phyloP scores from a whole-genome alignment of 2,888 invertebrate genomes.

The Rhamnusium bicolor region DNA sequence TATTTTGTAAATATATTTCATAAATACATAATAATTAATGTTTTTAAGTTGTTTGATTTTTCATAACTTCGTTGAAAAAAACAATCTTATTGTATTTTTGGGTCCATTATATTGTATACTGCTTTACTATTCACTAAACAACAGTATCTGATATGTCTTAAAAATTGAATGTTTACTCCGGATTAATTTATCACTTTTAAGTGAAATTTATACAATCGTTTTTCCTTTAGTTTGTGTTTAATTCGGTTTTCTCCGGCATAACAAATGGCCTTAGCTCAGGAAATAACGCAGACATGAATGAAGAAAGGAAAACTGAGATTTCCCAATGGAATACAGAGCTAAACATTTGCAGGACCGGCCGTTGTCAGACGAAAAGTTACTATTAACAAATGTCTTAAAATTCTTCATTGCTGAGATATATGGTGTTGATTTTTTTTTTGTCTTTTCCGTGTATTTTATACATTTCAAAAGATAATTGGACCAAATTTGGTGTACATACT shows the following conservation, averaged over 20 bases:
- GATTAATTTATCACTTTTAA: constrained; percentile 38
- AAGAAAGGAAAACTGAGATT: constrained; percentile 28
- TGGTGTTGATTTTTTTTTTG: no score
- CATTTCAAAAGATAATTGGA: no score
- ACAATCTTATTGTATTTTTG: neutral
- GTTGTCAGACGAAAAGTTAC: no score
- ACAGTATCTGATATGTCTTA: neutral
- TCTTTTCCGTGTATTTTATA: no score
- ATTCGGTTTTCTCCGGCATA: constrained; percentile 32
- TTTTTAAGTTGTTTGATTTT: neutral
- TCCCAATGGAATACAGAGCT: constrained; percentile 15
- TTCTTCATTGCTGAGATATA: no score
- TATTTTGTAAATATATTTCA: neutral
- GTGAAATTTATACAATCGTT: constrained; percentile 35
- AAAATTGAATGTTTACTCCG: constrained; percentile 12
- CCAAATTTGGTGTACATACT: no score
- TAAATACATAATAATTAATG: neutral
- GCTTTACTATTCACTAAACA: neutral
- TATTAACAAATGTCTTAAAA: no score
- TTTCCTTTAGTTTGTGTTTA: constrained; percentile 35
- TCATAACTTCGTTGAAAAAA: neutral
- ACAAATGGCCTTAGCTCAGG: constrained; percentile 33
- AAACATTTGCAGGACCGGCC: neutral
- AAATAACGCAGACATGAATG: constrained; percentile 18
- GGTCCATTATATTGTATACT: neutral